Conservation (phyloP, 2,888 invertebrate species). For the Leptopilina drosophilae region DNA sequence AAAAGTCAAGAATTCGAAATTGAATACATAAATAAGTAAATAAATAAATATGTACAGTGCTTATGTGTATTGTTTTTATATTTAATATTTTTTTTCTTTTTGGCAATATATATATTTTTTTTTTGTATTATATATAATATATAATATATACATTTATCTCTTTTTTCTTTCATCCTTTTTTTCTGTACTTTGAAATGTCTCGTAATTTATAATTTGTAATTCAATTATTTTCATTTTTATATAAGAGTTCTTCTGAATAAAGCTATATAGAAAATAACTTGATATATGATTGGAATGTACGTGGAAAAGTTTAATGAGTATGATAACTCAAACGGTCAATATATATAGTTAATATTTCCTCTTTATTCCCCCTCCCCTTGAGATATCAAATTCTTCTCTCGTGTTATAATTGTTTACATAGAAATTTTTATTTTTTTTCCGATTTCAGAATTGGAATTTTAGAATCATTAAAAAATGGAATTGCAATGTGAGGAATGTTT, state of each 20-base stretch:
- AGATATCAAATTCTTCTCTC: background rate
- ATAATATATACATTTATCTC: too few species aligned
- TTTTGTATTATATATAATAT: too few species aligned
- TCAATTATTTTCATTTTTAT: conserved; percentile 38
- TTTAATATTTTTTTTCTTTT: too few species aligned
- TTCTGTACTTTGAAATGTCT: background rate
- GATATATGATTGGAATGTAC: conserved; percentile 11
- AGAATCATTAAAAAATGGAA: background rate
- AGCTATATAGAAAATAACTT: conserved; percentile 6
- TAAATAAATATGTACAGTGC: too few species aligned
- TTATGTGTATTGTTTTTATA: too few species aligned
- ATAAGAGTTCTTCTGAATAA: conserved; percentile 11
- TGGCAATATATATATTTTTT: too few species aligned
- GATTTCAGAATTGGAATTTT: background rate
- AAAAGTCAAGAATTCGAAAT: conserved; percentile 10
- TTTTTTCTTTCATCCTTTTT: too few species aligned
- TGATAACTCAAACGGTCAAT: conserved; percentile 32
- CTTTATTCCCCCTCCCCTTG: background rate
- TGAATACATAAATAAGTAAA: background rate
- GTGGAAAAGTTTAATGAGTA: conserved; percentile 26
- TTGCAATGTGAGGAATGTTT: background rate
- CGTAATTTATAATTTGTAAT: conserved; percentile 9
- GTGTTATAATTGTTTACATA: background rate
- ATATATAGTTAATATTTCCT: background rate
- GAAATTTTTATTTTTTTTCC: background rate